phyloP scores from a whole-genome alignment of 2,888 invertebrate species.

The Tipula lateralis region DNA sequence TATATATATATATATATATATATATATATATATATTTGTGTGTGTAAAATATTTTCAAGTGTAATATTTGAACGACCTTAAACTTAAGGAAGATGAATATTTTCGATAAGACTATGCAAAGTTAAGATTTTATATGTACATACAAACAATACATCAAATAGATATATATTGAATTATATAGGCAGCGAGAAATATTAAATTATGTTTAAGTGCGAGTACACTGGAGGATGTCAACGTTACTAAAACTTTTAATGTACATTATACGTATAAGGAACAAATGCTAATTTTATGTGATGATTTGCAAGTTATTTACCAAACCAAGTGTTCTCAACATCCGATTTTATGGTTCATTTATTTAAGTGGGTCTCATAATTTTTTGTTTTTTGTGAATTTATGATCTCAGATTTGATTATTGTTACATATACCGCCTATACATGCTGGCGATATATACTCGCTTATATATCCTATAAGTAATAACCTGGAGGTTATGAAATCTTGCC shows the following conservation, averaged over 20 bases:
- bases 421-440: no score
- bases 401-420: no score
- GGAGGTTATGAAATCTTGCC: no score
- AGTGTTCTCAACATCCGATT: background rate
- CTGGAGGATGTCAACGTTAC: background rate
- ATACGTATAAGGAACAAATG: background rate
- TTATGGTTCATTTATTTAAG: background rate
- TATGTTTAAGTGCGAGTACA: background rate
- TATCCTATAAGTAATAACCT: no score
- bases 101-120: conserved; percentile 12
- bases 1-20: no score
- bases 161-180: background rate
- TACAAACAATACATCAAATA: background rate
- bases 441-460: no score
- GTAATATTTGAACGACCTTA: background rate
- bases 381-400: background rate
- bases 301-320: background rate
- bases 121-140: no score
- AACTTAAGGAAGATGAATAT: background rate
- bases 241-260: background rate
- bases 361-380: background rate
- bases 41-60: background rate
- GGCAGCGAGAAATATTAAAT: background rate
- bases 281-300: background rate
- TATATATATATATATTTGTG: background rate